Conservation (phyloP, 2,888 invertebrate genomes). For the Psococerastis gibbosa region DNA sequence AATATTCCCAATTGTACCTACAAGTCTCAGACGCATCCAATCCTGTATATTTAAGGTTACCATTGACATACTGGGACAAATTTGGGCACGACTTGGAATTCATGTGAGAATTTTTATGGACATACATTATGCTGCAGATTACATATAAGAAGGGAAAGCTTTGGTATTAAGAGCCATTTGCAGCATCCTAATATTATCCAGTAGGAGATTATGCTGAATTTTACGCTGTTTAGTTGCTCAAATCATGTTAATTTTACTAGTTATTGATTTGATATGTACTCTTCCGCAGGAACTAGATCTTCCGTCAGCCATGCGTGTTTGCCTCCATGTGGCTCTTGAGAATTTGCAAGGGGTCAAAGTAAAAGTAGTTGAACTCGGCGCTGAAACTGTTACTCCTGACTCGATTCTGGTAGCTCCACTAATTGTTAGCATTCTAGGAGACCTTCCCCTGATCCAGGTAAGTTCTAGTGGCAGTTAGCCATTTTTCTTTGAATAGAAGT, state of each 20-base stretch:
- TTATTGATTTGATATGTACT: too few relatives aligned
- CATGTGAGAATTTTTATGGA: too few relatives aligned
- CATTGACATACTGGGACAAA: too few relatives aligned
- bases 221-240: too few relatives aligned
- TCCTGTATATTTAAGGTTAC: constrained; percentile 7
- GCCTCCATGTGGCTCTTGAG: constrained; percentile 53
- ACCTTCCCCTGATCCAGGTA: constrained; percentile 28
- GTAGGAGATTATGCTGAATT: too few relatives aligned
- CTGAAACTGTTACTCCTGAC: constrained; percentile 31
- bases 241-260: too few relatives aligned
- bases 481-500: background rate
- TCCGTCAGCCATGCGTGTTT: constrained; percentile 36
- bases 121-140: too few relatives aligned
- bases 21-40: background rate
- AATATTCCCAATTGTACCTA: too few relatives aligned
- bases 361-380: constrained; percentile 34
- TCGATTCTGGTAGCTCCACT: constrained; percentile 32
- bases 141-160: too few relatives aligned
- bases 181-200: too few relatives aligned
- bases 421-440: constrained; percentile 39
- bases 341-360: constrained; percentile 43
- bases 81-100: too few relatives aligned
- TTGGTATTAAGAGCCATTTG: too few relatives aligned
- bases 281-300: constrained; percentile 19
- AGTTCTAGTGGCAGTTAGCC: background rate